Evolutionary conservation across 2,797 vertebrate genomes (phyloP), one percentile per base, ranked within the genome.

Genomic region (Tapirus indicus): DNA sequence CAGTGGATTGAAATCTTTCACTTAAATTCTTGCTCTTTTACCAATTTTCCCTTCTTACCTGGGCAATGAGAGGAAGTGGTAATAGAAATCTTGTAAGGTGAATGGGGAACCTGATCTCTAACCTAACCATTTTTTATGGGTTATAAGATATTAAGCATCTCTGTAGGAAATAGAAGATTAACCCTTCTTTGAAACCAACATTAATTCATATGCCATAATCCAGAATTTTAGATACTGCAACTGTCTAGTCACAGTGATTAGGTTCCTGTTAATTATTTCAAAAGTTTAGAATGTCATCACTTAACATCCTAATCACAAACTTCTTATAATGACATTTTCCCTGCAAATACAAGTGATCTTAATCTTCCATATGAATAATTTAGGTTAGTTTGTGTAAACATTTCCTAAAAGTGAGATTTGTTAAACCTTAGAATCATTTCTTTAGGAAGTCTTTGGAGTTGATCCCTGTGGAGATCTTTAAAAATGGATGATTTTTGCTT

Each of bases 281-380:
- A 9, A 93, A 38, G 32, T 75, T 62, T 71, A 78, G n/a, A 91
- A 68, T 64, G n/a, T 92, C 54, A 54, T 54, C 49, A 78, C 77
- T 82, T 89, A 90, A 72, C 62, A 85, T 88, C 69, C 47, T 71
- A 88, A 16, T 3, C 4, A 72, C 5, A 87, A 58, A 58, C 8
- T 35, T 94, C 13, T 90, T 84, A 47, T 8, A 77, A 88, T 54
- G 66, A 35, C 32, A 58, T 86, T 97, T 79, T 87, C 52, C 27
- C 66, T 89, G 47, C 84, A 44, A 38, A 80, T 68, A 71, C 16
- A 90, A 90, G 32, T 87, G 32, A 72, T 91, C 27, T 79, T 94
- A 80, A 79, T 72, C 23, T 69, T 86, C 29, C 25, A 66, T 14
- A 27, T 80, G 52, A 75, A 54, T 94, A 86, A 77, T 58, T 62